Evolutionary conservation across 2,113 vertebrate genomes (phyloP).

Genomic region (Crocuta crocuta): DNA sequence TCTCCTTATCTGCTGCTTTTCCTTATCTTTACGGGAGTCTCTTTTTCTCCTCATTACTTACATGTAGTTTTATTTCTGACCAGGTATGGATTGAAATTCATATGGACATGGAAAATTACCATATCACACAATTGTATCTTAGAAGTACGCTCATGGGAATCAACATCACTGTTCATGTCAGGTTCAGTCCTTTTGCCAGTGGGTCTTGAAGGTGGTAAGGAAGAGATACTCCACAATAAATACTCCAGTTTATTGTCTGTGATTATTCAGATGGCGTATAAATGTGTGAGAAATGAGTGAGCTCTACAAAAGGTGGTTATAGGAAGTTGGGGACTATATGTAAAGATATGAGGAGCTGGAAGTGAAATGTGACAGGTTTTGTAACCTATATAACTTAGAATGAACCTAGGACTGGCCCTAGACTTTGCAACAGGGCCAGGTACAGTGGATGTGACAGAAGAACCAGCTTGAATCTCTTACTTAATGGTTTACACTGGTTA

Average conservation of each 20-base stretch:
- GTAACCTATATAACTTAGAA: neutral
- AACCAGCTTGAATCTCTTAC: neutral
- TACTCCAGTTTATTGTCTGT: neutral
- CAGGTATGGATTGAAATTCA: neutral
- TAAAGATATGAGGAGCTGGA: neutral
- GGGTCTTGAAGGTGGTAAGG: neutral
- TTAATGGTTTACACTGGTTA: neutral
- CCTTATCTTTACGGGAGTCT: neutral
- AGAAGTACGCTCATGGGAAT: neutral
- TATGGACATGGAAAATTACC: neutral
- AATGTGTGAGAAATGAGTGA: neutral
- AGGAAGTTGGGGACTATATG: neutral
- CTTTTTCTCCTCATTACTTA: neutral
- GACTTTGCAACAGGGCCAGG: neutral
- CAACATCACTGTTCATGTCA: neutral
- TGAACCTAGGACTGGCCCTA: neutral
- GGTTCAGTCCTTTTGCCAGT: neutral
- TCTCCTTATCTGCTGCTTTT: neutral
- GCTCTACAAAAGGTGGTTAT: neutral
- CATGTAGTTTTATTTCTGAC: neutral
- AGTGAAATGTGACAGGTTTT: neutral
- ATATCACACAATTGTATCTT: neutral
- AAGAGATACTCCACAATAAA: neutral
- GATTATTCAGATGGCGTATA: slow-evolving; percentile 9
- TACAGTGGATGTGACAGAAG: neutral